Percentiles rank a stretch among this genome's conserved stretches.
Conservation (phyloP, 2,888 invertebrate species). For the Agrotis exclamationis region DNA sequence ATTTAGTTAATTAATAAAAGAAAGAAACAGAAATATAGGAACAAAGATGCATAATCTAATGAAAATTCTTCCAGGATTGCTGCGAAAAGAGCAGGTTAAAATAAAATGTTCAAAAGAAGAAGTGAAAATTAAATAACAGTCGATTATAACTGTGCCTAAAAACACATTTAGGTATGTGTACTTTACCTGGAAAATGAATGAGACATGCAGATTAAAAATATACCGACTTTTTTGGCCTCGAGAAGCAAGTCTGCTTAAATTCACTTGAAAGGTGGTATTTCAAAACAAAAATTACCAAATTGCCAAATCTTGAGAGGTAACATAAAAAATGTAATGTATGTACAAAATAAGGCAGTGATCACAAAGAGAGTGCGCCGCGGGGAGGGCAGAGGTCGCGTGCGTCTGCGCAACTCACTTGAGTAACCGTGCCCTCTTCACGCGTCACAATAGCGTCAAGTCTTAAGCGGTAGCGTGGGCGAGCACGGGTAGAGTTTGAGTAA, state of each 20-base stretch:
- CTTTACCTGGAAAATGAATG: not conserved
- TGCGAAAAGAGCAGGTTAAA: no score
- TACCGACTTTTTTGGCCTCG: not conserved
- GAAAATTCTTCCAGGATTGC: no score
- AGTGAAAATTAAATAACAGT: no score
- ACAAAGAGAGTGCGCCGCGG: constrained; percentile 43
- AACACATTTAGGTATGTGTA: no score
- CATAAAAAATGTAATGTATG: constrained; percentile 23
- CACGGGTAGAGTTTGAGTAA: not conserved
- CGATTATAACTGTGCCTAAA: no score
- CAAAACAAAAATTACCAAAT: constrained; percentile 5
- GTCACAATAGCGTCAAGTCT: constrained; percentile 16
- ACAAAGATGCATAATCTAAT: no score
- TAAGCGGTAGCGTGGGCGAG: not conserved
- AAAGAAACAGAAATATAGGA: no score
- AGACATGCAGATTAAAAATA: not conserved
- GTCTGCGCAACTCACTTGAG: constrained; percentile 65
- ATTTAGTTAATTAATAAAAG: no score
- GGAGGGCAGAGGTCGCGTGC: constrained; percentile 63
- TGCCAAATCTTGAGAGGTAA: constrained; percentile 1
- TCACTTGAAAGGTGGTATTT: constrained; percentile 7
- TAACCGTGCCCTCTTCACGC: constrained; percentile 55
- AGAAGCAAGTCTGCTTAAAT: not conserved
- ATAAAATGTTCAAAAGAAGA: no score
- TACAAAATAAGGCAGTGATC: constrained; percentile 23